These are phyloP conservation scores for Polietes domitor DNA, from an alignment of 2,888 invertebrate species.

Conservation along the genomic window DNA sequence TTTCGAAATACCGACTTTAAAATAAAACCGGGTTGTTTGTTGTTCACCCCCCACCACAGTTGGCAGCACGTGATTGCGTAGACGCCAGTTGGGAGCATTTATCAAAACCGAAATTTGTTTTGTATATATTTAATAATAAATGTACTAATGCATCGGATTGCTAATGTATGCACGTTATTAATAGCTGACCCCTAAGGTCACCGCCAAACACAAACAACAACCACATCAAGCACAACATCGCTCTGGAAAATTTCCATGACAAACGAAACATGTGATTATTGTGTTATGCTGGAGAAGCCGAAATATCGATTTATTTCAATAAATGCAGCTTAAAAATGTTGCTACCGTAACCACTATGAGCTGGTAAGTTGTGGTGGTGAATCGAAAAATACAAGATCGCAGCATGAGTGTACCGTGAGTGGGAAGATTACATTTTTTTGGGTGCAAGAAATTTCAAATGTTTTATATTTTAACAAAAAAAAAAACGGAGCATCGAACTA, in stretches of 20 bases:
- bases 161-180: background rate
- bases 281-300: background rate
- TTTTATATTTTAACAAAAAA: too few relatives aligned
- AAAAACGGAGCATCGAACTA: too few relatives aligned
- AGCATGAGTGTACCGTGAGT: too few relatives aligned
- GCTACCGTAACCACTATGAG: background rate
- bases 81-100: background rate
- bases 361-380: too few relatives aligned
- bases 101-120: background rate
- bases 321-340: constrained; percentile 39
- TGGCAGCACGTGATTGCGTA: background rate
- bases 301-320: constrained; percentile 11
- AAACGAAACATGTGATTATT: background rate
- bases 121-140: background rate
- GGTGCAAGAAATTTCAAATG: too few relatives aligned
- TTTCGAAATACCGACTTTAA: too few relatives aligned
- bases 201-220: background rate
- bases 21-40: too few relatives aligned
- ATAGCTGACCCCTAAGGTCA: background rate
- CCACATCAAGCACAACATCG: background rate
- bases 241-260: background rate
- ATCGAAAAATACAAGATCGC: too few relatives aligned
- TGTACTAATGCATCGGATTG: background rate
- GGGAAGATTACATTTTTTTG: too few relatives aligned
- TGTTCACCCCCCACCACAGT: too few relatives aligned